Evolutionary conservation across 2,888 invertebrate species (phyloP), one percentile per base, ranked within the genome.

Genomic region (Onthophagus sagittarius): DNA sequence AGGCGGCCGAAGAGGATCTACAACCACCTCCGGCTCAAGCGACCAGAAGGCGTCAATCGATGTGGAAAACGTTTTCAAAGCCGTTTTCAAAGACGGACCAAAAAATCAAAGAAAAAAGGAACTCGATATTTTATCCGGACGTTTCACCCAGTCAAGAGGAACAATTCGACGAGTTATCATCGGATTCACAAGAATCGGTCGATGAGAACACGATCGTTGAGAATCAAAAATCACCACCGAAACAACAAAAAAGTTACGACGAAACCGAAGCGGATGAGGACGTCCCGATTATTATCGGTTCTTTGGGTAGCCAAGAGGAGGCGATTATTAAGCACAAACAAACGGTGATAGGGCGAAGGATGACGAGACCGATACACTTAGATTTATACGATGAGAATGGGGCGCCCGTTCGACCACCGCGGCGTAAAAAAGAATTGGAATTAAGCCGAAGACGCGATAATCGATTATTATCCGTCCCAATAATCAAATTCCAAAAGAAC

Each of bases 71-170:
- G 75, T 93, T 94, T 87, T 93, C 91, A 84, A 90, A 94, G 79
- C 94, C 94, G 85, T 88, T 94, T 79, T 93, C 93, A 76, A 92
- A 90, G 85, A 94, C 94, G 78, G 93, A 93, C 83, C 87, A 92
- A 80, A 93, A 92, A 84, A 86, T 92, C 75, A 92, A 92, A 83
- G 88, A 88, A 72, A 87, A 85, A 79, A 78, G 84, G 64, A 82
- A 82, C 74, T 85, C 85, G 39, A 79, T 84, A n/a, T 85, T 86
- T 79, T 84, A 85, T 76, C 81, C 82, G 62, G 81, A 77, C 23
- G 78, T 80, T 15, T 81, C 80, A 14, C 82, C 83, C 31, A 81
- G 80, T 32, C 33, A 33, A 67, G 76, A 76, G 15, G 75, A 72
- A 15, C 69, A 69, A 3, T 62, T 15, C 39, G 82, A 86, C 74